Evolutionary conservation across 2,888 invertebrate genomes (phyloP).

Genomic region (Chesias legatella): DNA sequence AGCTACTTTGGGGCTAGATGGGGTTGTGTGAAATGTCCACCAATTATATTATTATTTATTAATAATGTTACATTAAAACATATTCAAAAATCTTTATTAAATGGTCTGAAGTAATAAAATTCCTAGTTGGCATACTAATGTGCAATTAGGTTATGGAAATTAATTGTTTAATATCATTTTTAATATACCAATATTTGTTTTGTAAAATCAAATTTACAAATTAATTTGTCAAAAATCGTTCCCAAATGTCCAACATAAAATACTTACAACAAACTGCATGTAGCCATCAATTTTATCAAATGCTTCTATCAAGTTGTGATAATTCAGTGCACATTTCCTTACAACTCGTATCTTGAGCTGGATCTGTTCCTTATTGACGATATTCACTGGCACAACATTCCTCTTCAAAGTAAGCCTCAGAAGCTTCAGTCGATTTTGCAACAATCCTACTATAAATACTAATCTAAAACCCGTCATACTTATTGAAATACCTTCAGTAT

Average conservation of each 20-base stretch:
- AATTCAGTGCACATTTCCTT: constrained; percentile 1
- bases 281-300: constrained; percentile 1
- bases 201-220: too few species aligned
- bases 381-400: not conserved
- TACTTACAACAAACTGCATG: constrained; percentile 2
- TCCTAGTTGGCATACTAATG: too few species aligned
- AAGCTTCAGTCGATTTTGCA: constrained; percentile 1
- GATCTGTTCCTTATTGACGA: not conserved
- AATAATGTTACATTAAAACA: too few species aligned
- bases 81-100: too few species aligned
- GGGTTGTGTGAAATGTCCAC: too few species aligned
- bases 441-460: constrained; percentile 1
- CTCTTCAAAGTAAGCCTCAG: not conserved
- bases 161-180: too few species aligned
- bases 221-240: too few species aligned
- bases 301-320: constrained; percentile 1
- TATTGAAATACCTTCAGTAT: not conserved
- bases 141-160: too few species aligned
- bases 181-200: too few species aligned
- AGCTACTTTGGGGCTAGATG: too few species aligned
- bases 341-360: not conserved
- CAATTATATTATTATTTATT: too few species aligned
- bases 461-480: constrained; percentile 1
- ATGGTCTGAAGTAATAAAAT: too few species aligned
- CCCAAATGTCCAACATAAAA: not conserved